A percentile compares a stretch with the other conserved stretches of the same genome.
phyloP scores from a whole-genome alignment of 2,113 vertebrate genomes.

The Hyla sarda region DNA sequence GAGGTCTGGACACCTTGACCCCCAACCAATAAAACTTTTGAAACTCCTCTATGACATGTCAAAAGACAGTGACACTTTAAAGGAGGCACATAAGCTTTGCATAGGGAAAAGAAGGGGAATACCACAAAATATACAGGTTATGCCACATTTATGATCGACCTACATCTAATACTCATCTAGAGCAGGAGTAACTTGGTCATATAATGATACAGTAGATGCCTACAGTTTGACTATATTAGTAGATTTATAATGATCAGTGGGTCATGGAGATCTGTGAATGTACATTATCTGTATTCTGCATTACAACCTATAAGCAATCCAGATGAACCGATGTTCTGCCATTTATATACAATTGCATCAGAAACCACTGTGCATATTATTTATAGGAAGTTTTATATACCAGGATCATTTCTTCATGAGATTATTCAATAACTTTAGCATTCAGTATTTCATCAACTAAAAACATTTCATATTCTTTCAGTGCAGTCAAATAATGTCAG shows the following conservation, averaged over 20 bases:
- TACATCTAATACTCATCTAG: no score
- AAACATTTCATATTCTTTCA: slow-evolving; percentile 54
- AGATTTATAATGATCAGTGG: background rate
- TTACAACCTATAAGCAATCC: background rate
- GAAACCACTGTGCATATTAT: background rate
- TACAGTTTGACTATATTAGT: background rate
- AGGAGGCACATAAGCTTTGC: no score
- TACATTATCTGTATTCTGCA: background rate
- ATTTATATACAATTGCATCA: background rate
- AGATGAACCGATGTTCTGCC: background rate
- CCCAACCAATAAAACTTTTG: no score
- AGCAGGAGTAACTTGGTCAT: no score
- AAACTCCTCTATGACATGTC: no score
- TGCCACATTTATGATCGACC: no score
- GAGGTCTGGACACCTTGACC: no score
- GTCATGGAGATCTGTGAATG: background rate
- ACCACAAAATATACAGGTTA: no score
- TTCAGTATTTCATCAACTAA: slow-evolving; percentile 35
- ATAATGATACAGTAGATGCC: no score
- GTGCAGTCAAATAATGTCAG: slow-evolving; percentile 67
- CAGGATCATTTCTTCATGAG: background rate
- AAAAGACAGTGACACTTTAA: no score
- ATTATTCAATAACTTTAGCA: slow-evolving; percentile 11
- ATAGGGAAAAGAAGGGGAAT: no score
- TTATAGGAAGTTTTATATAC: background rate